phyloP scores from a whole-genome alignment of 1,140 invertebrate species.

The Plodia interpunctella region DNA sequence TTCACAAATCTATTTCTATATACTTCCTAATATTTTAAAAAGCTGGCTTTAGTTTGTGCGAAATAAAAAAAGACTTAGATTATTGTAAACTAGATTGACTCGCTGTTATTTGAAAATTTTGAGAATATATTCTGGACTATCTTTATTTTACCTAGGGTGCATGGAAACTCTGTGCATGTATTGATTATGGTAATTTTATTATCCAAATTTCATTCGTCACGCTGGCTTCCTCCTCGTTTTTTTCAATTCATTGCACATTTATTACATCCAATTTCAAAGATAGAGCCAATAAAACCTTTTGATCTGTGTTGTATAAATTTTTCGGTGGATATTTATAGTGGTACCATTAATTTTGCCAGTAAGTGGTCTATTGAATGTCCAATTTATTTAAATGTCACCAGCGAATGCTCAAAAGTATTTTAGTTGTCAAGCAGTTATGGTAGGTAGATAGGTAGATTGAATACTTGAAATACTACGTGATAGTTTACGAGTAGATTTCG shows the following conservation, averaged over 20 bases:
- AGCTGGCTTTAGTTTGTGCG: too few species aligned
- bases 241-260: slow-evolving; percentile 16
- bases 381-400: too few species aligned
- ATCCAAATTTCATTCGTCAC: slow-evolving; percentile 58
- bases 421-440: not conserved
- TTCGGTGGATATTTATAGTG: not conserved
- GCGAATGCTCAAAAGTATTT: not conserved
- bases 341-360: too few species aligned
- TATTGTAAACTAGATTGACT: too few species aligned
- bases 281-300: slow-evolving; percentile 3
- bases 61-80: too few species aligned
- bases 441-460: too few species aligned
- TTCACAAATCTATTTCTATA: too few species aligned
- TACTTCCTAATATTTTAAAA: too few species aligned
- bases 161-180: slow-evolving; percentile 45
- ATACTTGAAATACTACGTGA: too few species aligned
- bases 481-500: too few species aligned
- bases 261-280: not conserved
- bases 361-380: too few species aligned
- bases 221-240: slow-evolving; percentile 27
- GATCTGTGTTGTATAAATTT: not conserved
- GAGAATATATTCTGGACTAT: slow-evolving; percentile 15
- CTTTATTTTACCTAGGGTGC: slow-evolving; percentile 35
- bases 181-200: slow-evolving; percentile 74
- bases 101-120: too few species aligned